Conservation (phyloP, 2,797 vertebrate species). For the Neosalanx taihuensis region DNA sequence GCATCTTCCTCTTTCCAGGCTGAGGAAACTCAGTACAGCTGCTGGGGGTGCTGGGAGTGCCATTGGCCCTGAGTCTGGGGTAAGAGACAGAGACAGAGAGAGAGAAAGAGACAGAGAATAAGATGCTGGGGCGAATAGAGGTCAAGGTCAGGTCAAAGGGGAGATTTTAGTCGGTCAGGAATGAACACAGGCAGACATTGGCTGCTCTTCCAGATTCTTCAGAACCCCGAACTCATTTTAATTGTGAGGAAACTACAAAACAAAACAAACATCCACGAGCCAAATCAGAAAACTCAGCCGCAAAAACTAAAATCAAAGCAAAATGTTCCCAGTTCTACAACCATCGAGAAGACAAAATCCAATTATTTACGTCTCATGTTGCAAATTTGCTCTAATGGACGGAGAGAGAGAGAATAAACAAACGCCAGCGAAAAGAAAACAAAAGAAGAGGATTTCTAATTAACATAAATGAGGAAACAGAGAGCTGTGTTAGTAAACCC, state of each 20-base stretch:
- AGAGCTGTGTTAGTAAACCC: slow-evolving; percentile 75
- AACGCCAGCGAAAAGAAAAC: slow-evolving; percentile 74
- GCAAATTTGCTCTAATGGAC: slow-evolving; percentile 81
- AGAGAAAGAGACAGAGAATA: slow-evolving; percentile 13
- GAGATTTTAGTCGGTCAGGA: slow-evolving; percentile 10
- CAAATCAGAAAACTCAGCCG: slow-evolving; percentile 67
- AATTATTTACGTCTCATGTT: slow-evolving; percentile 82
- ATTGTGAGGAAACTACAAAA: slow-evolving; percentile 54
- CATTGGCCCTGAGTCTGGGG: slow-evolving; percentile 44
- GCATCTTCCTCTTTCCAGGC: slow-evolving; percentile 62
- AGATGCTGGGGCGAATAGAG: slow-evolving; percentile 2
- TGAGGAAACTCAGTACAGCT: slow-evolving; percentile 41
- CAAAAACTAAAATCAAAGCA: slow-evolving; percentile 64
- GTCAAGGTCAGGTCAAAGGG: slow-evolving; percentile 36
- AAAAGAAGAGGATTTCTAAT: slow-evolving; percentile 83
- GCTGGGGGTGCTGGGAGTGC: slow-evolving; percentile 20
- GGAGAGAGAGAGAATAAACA: slow-evolving; percentile 76
- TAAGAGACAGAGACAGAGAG: slow-evolving; percentile 10
- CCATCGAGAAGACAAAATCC: slow-evolving; percentile 76
- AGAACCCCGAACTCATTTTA: slow-evolving; percentile 30
- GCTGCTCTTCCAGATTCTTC: slow-evolving; percentile 40
- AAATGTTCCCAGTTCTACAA: slow-evolving; percentile 71
- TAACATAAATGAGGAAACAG: slow-evolving; percentile 80
- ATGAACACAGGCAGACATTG: slow-evolving; percentile 12
- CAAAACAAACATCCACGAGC: slow-evolving; percentile 65